Conservation (phyloP, 2,113 vertebrate genomes). For the Salvator merianae region DNA sequence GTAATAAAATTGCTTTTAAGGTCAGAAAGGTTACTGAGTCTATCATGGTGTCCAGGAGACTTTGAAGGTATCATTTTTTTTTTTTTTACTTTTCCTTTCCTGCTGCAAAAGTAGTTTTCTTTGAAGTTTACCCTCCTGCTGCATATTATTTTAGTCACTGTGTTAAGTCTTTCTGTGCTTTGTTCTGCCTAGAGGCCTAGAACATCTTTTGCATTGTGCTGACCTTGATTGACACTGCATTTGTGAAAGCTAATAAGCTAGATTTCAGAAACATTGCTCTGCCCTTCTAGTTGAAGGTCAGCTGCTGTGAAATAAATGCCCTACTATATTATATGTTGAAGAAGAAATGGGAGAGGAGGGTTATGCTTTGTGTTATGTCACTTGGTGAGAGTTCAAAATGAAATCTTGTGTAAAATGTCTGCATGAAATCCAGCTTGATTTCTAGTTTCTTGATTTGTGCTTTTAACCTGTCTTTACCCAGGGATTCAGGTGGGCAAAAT, state of each 20-base stretch:
- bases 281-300: conserved; percentile 41
- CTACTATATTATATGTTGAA: background rate
- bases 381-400: background rate
- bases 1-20: conserved; percentile 52
- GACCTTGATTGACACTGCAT: conserved; percentile 14
- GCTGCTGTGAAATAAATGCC: conserved; percentile 42
- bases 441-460: conserved; percentile 22
- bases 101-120: conserved; percentile 41
- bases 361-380: conserved; percentile 20
- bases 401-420: background rate
- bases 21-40: conserved; percentile 39
- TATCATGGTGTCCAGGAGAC: conserved; percentile 48
- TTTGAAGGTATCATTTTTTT: conserved; percentile 51
- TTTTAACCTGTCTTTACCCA: conserved; percentile 7
- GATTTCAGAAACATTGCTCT: conserved; percentile 45
- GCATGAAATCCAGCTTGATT: background rate
- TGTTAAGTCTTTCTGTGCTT: conserved; percentile 52
- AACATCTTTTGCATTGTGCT: conserved; percentile 45
- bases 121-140: conserved; percentile 49
- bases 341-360: conserved; percentile 14
- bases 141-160: conserved; percentile 50
- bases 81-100: conserved; percentile 19
- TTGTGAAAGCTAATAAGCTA: conserved; percentile 54
- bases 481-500: conserved; percentile 8
- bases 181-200: conserved; percentile 27